Base-by-base conservation (phyloP, 2,888 invertebrate species). In the Mesoligia furuncula region DNA sequence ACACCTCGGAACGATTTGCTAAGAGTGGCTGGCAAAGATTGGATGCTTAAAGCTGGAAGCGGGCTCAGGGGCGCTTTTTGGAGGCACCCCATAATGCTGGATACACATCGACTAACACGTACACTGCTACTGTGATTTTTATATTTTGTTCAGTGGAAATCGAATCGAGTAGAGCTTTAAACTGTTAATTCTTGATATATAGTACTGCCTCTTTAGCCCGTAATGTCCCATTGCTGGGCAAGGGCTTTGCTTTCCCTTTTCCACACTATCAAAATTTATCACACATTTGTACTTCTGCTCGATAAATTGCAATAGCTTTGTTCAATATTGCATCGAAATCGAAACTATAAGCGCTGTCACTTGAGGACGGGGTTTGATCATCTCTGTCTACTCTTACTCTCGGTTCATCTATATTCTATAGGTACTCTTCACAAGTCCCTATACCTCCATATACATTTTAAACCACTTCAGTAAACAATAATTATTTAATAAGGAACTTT, bases 21-120 rank as follows among this genome's bases (percentile, higher is more conserved):
- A 65, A 82, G 82, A 87, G 83, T 84, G 75, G 61, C 69, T 79
- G n/a, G 67, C 73, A 75, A 68, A 83, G 84, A 84, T 86, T 86
- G 84, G 72, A 73, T 75, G 74, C 83, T 84, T 79, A 76, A 79
- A 84, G 77, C 83, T 73, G 62, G 70, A 75, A 83, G 70, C 75
- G 69, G 27, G 57, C 85, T 81, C 66, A 73, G 65, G 48, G 66
- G 72, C 54, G 42, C 64, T 61, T 75, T 83, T 81, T 73, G 73
- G 66, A 67, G 6, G 20, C 67, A 71, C 39, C 64, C 59, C 27
- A 64, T 82, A 73, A 75, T 74, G 73, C 51, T 70, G 42, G 42
- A 62, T 62, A 77, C 64, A 79, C 61, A 70, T 68, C 48, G 59
- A 72, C 68, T 72, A 61, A 73, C 57, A 68, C 27, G 15, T 24